Evolutionary conservation across 1,140 invertebrate genomes (phyloP).

Genomic region (Dinoponera quadriceps): DNA sequence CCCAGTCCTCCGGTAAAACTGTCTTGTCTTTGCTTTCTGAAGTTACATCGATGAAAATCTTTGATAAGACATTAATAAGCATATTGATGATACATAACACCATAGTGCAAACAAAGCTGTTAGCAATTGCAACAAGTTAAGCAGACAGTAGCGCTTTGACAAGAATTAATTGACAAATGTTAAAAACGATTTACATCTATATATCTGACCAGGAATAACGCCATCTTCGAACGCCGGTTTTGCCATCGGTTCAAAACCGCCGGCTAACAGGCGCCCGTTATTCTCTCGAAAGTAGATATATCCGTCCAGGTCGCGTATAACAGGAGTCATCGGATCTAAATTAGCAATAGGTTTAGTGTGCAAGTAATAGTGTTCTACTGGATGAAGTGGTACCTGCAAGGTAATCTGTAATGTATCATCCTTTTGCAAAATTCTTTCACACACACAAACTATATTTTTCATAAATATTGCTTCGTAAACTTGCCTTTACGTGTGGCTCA

Average conservation of each 20-base stretch:
- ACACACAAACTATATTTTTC: conserved; percentile 15
- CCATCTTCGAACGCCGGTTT: conserved; percentile 96
- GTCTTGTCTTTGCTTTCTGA: conserved; percentile 86
- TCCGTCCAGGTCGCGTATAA: conserved; percentile 96
- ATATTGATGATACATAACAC: neutral
- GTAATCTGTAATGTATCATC: neutral
- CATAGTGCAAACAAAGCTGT: neutral
- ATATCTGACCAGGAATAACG: conserved; percentile 86
- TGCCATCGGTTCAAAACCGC: conserved; percentile 94
- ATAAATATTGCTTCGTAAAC: conserved; percentile 44
- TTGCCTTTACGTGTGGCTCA: conserved; percentile 92
- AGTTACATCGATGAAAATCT: conserved; percentile 66
- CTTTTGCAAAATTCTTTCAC: neutral
- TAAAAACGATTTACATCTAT: conserved; percentile 30
- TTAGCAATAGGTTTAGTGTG: conserved; percentile 92
- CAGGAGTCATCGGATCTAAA: conserved; percentile 91
- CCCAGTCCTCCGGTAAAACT: conserved; percentile 94
- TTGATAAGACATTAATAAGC: neutral
- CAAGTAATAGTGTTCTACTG: conserved; percentile 97
- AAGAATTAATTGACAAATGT: neutral
- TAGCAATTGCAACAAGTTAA: neutral
- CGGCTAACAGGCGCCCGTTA: conserved; percentile 92
- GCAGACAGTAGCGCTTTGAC: neutral
- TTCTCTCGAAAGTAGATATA: conserved; percentile 94
- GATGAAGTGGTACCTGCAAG: conserved; percentile 92